phyloP scores from a whole-genome alignment of 30 jellyfish, hydroid and myxozoan genomes.

The Rhopilema esculentum region DNA sequence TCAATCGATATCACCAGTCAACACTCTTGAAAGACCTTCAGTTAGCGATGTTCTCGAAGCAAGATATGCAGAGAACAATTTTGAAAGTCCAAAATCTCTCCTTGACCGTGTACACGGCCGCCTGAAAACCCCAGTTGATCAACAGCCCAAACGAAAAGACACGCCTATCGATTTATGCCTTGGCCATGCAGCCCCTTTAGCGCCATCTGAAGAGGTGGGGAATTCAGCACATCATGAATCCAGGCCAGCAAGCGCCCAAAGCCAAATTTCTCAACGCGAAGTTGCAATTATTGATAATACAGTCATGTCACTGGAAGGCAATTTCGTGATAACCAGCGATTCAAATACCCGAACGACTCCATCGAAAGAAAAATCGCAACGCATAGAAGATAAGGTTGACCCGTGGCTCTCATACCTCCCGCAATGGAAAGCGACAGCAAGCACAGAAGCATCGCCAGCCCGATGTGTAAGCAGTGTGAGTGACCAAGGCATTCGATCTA shows the following conservation, averaged over 20 bases:
- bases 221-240: background rate
- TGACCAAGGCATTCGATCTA: slow-evolving; percentile 20
- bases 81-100: slow-evolving; percentile 4
- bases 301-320: slow-evolving; percentile 55
- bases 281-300: slow-evolving; percentile 60
- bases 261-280: slow-evolving; percentile 71
- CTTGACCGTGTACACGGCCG: slow-evolving; percentile 49
- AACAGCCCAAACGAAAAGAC: slow-evolving; percentile 3
- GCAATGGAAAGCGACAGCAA: slow-evolving; percentile 44
- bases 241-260: slow-evolving; percentile 67
- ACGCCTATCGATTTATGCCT: background rate
- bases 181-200: slow-evolving; percentile 18
- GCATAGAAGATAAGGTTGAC: slow-evolving; percentile 53
- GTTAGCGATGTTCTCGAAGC: background rate
- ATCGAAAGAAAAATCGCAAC: slow-evolving; percentile 32
- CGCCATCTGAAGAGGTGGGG: background rate
- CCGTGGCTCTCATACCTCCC: slow-evolving; percentile 82
- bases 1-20: slow-evolving; percentile 3
- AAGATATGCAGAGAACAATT: background rate
- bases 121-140: background rate
- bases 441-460: slow-evolving; percentile 30
- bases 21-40: background rate
- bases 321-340: slow-evolving; percentile 32
- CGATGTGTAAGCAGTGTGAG: background rate
- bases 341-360: slow-evolving; percentile 9